Conservation (phyloP, 2,113 vertebrate species). For the Petrocephalus microphthalmus region DNA sequence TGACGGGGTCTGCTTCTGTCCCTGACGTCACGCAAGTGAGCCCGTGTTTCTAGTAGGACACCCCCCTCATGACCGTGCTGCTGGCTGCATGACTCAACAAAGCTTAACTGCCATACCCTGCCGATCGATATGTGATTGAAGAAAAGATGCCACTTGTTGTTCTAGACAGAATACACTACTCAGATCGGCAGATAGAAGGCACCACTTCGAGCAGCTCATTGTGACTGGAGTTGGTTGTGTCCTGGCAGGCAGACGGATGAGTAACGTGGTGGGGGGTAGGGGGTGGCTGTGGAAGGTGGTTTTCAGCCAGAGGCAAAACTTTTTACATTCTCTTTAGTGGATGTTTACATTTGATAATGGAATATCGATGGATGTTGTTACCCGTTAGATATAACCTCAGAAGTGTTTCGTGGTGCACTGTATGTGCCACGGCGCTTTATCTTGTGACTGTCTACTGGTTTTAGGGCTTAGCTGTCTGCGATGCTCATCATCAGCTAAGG, state of each 20-base stretch:
- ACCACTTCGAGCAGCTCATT: not conserved
- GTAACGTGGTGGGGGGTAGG: no score
- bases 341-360: not conserved
- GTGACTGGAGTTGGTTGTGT: not conserved
- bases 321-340: not conserved
- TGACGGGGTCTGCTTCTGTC: not conserved
- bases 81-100: not conserved
- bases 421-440: not conserved
- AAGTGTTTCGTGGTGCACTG: not conserved
- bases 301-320: not conserved
- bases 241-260: not conserved
- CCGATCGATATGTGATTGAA: not conserved
- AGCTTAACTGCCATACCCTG: not conserved
- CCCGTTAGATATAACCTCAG: not conserved
- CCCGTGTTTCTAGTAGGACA: not conserved
- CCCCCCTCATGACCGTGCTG: not conserved
- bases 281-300: not conserved
- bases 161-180: not conserved
- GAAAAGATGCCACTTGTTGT: not conserved
- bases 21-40: not conserved
- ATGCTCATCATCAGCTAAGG: not conserved
- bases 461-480: not conserved
- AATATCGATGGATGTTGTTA: not conserved
- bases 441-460: not conserved
- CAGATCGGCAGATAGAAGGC: not conserved